phyloP scores from a whole-genome alignment of 2,113 vertebrate genomes.

The Cyprinus carpio region DNA sequence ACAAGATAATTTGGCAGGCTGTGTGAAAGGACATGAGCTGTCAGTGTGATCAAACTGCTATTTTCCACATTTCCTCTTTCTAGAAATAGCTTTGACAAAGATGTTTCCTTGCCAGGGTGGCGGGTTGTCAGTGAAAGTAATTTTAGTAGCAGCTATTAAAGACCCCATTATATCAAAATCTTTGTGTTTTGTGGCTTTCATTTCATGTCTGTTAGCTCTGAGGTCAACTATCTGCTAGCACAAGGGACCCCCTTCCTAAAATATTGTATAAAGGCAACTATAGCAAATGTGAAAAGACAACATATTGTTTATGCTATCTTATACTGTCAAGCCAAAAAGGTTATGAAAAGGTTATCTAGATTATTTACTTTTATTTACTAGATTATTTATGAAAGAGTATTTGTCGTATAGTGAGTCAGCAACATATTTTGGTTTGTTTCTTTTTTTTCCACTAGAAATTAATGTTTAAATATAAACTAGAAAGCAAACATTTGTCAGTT shows the following conservation, averaged over 20 bases:
- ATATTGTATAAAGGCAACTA: neutral
- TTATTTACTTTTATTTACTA: neutral
- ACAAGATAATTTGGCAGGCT: neutral
- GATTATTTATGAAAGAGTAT: neutral
- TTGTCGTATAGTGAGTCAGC: neutral
- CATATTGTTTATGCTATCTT: neutral
- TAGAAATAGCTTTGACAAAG: slow-evolving; percentile 26
- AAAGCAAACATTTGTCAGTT: neutral
- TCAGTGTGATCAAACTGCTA: neutral
- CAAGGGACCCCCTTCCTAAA: slow-evolving; percentile 23
- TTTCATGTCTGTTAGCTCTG: neutral
- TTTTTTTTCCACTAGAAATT: neutral
- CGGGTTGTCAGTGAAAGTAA: neutral
- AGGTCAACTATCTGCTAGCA: neutral
- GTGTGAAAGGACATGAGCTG: slow-evolving; percentile 13
- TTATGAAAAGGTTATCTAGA: neutral
- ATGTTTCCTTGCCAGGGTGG: neutral
- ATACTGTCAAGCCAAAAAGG: neutral
- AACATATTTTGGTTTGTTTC: neutral
- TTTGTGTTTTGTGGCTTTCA: neutral
- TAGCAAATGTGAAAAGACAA: neutral
- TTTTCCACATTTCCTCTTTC: slow-evolving; percentile 19
- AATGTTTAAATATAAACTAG: neutral
- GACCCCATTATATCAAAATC: neutral
- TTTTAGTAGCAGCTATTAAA: neutral